Evolutionary conservation across 2,113 vertebrate species (phyloP), one percentile per base, ranked within the genome.

Genomic region (Melanerpes formicivorus): DNA sequence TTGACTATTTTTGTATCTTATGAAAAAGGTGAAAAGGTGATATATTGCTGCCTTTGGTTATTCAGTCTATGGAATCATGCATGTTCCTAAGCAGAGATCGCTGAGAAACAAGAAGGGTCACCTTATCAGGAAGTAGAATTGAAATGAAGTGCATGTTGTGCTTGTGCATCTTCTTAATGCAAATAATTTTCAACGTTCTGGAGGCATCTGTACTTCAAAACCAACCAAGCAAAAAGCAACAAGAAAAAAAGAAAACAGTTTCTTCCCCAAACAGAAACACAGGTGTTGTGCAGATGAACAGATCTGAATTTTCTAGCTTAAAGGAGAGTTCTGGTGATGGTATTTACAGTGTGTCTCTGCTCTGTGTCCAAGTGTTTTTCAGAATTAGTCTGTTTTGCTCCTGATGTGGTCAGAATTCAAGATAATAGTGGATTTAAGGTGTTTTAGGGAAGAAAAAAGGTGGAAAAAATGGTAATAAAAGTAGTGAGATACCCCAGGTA

Each of bases 261-360:
- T 5, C 5, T 7, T 63, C 9, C 30, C 21, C 6, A 10, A 40
- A 42, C 14, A n/a, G 19, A 72, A 34, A 0, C 7, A 2, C 11
- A 23, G 56, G 4, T 56, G 9, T 9, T 26, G 29, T 9, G 29
- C 17, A 14, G 30, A 7, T 21, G 10, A 87, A 46, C 2, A 2
- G 0, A 3, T 5, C 10, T 11, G 70, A n/a, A 60, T n/a, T 18
- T 10, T 25, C 7, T 14, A 56, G 26, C 11, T 44, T 21, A 17
- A 15, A 14, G 27, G 40, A 15, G 50, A 6, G 29, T 4, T 66
- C 37, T 23, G 16, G 18, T 13, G 10, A 3, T 21, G 18, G 27
- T 3, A 37, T n/a, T 21, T 16, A 2, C 14, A 7, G 27, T 3
- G 22, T 8, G 11, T 9, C 13, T 27, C 15, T 62, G 46, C 25